phyloP scores from a whole-genome alignment of 2,113 vertebrate genomes.

The Tychaedon coryphoeus region DNA sequence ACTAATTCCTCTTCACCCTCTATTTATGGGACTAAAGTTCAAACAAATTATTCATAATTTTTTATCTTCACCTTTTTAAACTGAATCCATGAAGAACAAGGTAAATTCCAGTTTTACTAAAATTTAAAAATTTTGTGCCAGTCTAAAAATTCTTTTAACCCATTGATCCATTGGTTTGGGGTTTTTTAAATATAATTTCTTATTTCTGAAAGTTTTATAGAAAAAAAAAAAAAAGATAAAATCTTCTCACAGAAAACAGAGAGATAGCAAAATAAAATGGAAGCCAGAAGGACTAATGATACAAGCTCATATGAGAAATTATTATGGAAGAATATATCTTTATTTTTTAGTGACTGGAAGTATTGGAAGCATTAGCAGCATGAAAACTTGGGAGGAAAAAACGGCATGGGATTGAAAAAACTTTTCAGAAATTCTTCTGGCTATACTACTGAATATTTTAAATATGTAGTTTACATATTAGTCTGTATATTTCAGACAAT shows the following conservation, averaged over 20 bases:
- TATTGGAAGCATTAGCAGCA: neutral
- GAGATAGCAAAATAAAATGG: neutral
- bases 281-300: neutral
- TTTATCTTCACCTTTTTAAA: neutral
- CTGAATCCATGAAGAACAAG: neutral
- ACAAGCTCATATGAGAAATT: neutral
- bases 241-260: neutral
- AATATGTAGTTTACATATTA: neutral
- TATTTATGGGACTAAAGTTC: neutral
- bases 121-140: neutral
- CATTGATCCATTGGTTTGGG: accelerated
- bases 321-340: neutral
- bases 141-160: neutral
- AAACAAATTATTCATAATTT: neutral
- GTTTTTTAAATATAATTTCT: neutral
- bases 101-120: neutral
- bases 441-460: neutral
- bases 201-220: neutral
- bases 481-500: neutral
- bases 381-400: neutral
- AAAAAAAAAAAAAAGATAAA: neutral
- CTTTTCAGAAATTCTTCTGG: neutral
- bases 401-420: neutral
- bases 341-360: neutral
- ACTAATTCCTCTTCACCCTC: neutral